Percentiles rank a stretch among this genome's conserved stretches.
Evolutionary conservation across 2,113 vertebrate genomes (phyloP).

Genomic region (Daphoenositta chrysoptera): DNA sequence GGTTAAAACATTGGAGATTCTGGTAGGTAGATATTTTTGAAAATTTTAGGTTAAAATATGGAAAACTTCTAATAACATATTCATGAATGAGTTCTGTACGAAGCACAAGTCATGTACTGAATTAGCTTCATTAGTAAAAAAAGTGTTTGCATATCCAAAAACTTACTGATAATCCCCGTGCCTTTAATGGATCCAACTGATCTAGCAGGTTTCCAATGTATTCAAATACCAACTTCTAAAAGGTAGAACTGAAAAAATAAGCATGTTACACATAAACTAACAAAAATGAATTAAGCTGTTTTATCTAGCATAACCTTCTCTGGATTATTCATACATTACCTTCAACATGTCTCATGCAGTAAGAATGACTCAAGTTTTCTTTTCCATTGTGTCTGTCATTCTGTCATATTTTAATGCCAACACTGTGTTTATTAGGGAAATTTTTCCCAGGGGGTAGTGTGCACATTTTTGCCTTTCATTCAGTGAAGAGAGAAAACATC

Average conservation of each 20-base stretch:
- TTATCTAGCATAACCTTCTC: slow-evolving; percentile 7
- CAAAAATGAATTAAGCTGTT: slow-evolving; percentile 52
- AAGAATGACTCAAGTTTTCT: slow-evolving; percentile 39
- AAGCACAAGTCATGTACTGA: neutral
- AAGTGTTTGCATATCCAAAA: neutral
- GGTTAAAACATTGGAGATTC: neutral
- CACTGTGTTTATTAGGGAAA: slow-evolving; percentile 23
- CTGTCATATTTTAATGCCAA: slow-evolving; percentile 60
- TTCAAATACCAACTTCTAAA: neutral
- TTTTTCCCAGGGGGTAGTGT: neutral
- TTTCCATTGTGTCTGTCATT: slow-evolving; percentile 29
- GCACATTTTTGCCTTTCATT: slow-evolving; percentile 38
- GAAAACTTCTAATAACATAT: neutral
- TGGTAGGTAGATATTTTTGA: neutral
- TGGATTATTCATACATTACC: slow-evolving; percentile 31
- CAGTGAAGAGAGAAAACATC: slow-evolving; percentile 11
- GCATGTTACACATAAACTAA: neutral
- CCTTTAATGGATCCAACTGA: neutral
- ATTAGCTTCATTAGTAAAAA: neutral
- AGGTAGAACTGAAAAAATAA: slow-evolving; percentile 2
- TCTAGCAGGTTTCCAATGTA: neutral
- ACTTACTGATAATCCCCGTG: neutral
- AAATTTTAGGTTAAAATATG: neutral
- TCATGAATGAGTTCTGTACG: neutral
- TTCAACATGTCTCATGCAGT: slow-evolving; percentile 1